phyloP scores from a whole-genome alignment of 2,888 invertebrate genomes.

The Criorhina ranunculi region DNA sequence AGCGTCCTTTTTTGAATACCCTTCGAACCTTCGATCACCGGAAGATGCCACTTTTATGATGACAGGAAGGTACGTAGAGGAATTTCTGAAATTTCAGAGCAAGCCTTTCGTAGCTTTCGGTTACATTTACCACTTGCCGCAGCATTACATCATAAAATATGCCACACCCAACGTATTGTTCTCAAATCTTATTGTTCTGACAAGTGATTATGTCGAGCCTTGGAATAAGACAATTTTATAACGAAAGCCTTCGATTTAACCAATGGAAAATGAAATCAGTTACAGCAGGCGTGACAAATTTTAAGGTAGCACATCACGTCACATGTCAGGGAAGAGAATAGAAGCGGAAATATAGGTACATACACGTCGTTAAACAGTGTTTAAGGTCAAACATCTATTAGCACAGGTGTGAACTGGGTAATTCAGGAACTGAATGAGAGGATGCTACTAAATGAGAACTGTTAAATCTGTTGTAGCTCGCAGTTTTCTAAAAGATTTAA shows the following conservation, averaged over 20 bases:
- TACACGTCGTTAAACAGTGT: not conserved
- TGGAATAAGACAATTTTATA: constrained; percentile 2
- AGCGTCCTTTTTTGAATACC: too few relatives aligned
- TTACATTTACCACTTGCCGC: too few relatives aligned
- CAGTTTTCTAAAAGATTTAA: too few relatives aligned
- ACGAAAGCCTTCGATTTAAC: constrained; percentile 3
- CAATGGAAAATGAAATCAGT: not conserved
- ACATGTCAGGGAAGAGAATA: not conserved
- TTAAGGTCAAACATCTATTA: not conserved
- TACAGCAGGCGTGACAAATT: not conserved
- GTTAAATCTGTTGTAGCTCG: too few relatives aligned
- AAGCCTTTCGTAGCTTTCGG: too few relatives aligned
- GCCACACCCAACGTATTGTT: constrained; percentile 7
- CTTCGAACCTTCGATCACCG: too few relatives aligned
- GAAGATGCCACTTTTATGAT: too few relatives aligned
- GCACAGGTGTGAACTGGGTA: too few relatives aligned
- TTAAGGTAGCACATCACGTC: not conserved
- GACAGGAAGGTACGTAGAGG: too few relatives aligned
- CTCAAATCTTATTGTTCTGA: not conserved
- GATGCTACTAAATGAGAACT: too few relatives aligned
- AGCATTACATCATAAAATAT: not conserved
- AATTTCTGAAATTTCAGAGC: too few relatives aligned
- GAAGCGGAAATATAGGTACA: not conserved
- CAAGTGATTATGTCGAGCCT: not conserved
- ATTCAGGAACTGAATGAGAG: too few relatives aligned